Conservation (phyloP, 2,113 vertebrate species). For the Petroica traversi region DNA sequence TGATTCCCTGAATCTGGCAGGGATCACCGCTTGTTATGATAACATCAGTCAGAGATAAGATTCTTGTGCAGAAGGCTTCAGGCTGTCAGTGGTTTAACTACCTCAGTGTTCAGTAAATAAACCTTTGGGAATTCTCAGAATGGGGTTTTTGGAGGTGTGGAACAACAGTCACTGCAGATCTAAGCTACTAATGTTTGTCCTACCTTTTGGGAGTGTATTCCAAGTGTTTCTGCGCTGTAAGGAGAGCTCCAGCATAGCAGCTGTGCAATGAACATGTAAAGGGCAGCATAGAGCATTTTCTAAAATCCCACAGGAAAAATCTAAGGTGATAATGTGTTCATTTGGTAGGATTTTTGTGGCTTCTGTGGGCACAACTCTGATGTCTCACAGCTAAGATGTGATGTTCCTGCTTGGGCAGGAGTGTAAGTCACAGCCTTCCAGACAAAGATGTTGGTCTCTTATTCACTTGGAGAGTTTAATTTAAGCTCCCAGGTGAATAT, state of each 20-base stretch:
- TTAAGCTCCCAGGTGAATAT: neutral
- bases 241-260: neutral
- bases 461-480: neutral
- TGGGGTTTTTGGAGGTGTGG: neutral
- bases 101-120: neutral
- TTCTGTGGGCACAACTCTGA: neutral
- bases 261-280: fast-evolving
- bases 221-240: neutral
- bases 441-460: neutral
- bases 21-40: neutral
- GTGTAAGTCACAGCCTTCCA: neutral
- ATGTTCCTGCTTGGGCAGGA: neutral
- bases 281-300: neutral
- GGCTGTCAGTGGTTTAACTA: neutral
- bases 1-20: neutral
- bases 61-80: neutral
- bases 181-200: neutral
- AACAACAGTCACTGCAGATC: neutral
- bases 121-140: neutral
- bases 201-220: neutral
- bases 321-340: fast-evolving
- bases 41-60: neutral
- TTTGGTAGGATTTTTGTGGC: neutral
- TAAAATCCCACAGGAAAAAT: neutral
- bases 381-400: fast-evolving